Percentiles rank a stretch among this genome's conserved stretches.
Conservation (phyloP, 2,113 vertebrate species). For the Zosterops borbonicus region DNA sequence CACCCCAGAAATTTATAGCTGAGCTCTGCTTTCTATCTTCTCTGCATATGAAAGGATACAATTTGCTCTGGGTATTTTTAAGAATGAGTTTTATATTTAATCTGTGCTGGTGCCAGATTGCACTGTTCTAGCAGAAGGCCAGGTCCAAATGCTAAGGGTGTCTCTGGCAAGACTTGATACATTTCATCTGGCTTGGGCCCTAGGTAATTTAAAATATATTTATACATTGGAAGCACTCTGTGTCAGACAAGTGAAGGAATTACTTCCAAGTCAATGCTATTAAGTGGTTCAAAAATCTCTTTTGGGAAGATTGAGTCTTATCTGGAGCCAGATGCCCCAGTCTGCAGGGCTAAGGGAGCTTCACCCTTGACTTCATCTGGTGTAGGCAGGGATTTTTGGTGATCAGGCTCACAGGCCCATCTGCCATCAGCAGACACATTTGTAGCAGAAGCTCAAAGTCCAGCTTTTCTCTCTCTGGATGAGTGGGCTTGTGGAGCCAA, state of each 20-base stretch:
- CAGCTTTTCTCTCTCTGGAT: not conserved
- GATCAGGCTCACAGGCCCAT: not conserved
- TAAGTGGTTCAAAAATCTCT: not conserved
- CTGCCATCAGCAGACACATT: not conserved
- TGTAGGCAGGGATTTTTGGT: not conserved
- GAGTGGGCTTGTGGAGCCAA: not conserved
- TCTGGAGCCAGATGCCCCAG: not conserved
- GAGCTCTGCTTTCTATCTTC: constrained; percentile 15
- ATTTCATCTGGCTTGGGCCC: constrained; percentile 26
- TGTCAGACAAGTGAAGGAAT: constrained; percentile 25
- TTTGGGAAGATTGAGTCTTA: not conserved
- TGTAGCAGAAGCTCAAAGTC: not conserved
- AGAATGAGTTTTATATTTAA: constrained; percentile 40
- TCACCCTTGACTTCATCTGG: not conserved
- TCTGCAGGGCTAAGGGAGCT: not conserved
- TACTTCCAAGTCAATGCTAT: constrained; percentile 14
- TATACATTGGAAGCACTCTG: not conserved
- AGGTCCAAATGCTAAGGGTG: not conserved
- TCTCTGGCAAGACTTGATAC: constrained; percentile 42
- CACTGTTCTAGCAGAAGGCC: constrained; percentile 28
- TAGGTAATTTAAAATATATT: constrained; percentile 39
- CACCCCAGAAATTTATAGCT: not conserved
- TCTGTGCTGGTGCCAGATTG: constrained; percentile 27
- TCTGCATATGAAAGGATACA: not conserved
- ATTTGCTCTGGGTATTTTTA: constrained; percentile 48